Base-by-base conservation (phyloP, 2,888 invertebrate species). In the Ormyrus thymus region DNA sequence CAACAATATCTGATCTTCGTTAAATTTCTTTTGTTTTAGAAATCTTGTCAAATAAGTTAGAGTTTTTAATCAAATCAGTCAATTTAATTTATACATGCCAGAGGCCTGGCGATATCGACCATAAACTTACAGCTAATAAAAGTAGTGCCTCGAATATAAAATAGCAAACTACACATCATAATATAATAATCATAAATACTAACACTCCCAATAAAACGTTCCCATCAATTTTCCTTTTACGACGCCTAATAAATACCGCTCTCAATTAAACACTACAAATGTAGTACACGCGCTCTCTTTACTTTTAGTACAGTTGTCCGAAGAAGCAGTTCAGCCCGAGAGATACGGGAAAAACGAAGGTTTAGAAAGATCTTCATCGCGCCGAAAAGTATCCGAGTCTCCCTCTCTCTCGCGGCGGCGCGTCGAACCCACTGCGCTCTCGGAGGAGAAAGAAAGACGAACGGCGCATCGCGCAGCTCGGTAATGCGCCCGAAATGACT, bases 401-500 rank as follows among this genome's bases (percentile, higher is more conserved):
- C 29, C 4, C 29, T 29, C 29, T 29, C 29, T 3, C 29, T 29
- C 29, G 13, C 53, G 45, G 51, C 9, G 53, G 15, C 11, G 45
- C 68, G 43, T 13, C 9, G 65, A 50, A 65, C 11, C 46, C 9
- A 6, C 62, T 11, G 46, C 15, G 7, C 64, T 7, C 43, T 48
- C 45, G 10, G 6, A 43, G 56, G 10, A 72, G 58, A 55, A 68
- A 62, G 59, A 62, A 11, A 62, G 45, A 66, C 59, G 53, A 66
- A 76, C 29, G 43, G 66, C n/a, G 58, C 69, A 69, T 78, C 73
- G 61, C 55, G 55, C 29, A 29, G 58, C 51, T 81, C 58, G 76
- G 83, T 86, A 87, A 86, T 84, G 84, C 84, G 85, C 81, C 83
- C 85, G 81, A 87, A 89, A 89, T 88, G 86, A 84, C 87, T 83